phyloP scores from a whole-genome alignment of 2,113 vertebrate genomes.

The Pelodiscus sinensis region DNA sequence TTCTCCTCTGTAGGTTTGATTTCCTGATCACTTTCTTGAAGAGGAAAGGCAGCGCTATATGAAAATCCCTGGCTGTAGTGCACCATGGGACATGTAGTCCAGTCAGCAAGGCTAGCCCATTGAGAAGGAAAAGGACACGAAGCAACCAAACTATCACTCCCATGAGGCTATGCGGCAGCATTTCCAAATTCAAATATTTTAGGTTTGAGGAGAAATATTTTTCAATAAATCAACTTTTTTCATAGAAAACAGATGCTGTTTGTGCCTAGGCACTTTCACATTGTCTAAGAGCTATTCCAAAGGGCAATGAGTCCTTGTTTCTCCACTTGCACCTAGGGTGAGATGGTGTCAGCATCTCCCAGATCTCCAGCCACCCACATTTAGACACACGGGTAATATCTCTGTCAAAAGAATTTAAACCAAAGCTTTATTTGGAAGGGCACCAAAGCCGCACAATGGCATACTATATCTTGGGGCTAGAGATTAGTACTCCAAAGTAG shows the following conservation, averaged over 20 bases:
- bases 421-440: not conserved
- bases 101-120: not conserved
- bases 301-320: not conserved
- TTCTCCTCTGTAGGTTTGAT: not conserved
- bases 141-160: rapidly evolving
- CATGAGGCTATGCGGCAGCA: not conserved
- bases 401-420: not conserved
- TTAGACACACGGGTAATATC: rapidly evolving
- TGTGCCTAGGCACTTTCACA: not conserved
- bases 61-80: not conserved
- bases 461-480: not conserved
- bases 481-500: not conserved
- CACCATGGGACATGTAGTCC: not conserved
- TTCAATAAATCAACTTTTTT: not conserved
- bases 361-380: not conserved
- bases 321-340: not conserved
- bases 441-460: not conserved
- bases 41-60: not conserved
- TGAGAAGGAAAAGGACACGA: not conserved
- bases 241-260: not conserved
- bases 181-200: not conserved
- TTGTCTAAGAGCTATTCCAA: not conserved
- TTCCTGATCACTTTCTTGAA: not conserved
- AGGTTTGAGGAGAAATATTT: not conserved
- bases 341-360: not conserved